Evolutionary conservation across 2,797 vertebrate genomes (phyloP), one percentile per base, ranked within the genome.

Genomic region (Cryptoprocta ferox): DNA sequence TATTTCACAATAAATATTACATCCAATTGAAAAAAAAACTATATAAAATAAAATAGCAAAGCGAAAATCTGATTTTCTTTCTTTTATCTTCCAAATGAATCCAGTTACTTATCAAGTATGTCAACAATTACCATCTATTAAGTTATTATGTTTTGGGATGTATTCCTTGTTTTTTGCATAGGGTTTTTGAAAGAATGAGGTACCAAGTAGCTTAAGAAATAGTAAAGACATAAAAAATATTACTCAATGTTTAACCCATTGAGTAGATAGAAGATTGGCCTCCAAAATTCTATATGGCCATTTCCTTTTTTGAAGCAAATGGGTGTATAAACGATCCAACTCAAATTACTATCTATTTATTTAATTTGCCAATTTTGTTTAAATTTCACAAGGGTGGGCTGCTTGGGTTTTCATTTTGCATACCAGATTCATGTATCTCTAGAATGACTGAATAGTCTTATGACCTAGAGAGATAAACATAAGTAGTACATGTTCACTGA

Each of bases 281-380:
- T 18, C 8, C 21, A 48, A 39, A 93, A 68, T 48, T 3, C 76
- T 84, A 59, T 50, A 50, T 68, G n/a, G 80, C 28, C 16, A 45
- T 56, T 92, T 83, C 10, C 30, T 0, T 3, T 48, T 88, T 59
- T 39, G 26, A 50, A 66, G 21, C 39, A 91, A 86, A 2, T 28
- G 11, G 75, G 59, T 88, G 66, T 59, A 6, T 66, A 78, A 39
- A 56, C 50, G 15, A 59, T 4, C 5, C 26, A 84, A 14, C 19
- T 68, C 21, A 81, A 89, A 78, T 89, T 66, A 96, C 39, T 94
- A 84, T 79, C 6, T 66, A 59, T 66, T 71, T 79, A 42, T 71
- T 84, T 92, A 83, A 84, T 37, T 96, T 89, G 56, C 19, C 21
- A 84, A 70, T 88, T 50, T 42, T 88, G 37, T 91, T 94, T 53